Percentiles rank a stretch among this genome's conserved stretches.
These are phyloP conservation scores for Gorsachius goisagi DNA, from an alignment of 2,113 vertebrate genomes.

Conservation along the genomic window DNA sequence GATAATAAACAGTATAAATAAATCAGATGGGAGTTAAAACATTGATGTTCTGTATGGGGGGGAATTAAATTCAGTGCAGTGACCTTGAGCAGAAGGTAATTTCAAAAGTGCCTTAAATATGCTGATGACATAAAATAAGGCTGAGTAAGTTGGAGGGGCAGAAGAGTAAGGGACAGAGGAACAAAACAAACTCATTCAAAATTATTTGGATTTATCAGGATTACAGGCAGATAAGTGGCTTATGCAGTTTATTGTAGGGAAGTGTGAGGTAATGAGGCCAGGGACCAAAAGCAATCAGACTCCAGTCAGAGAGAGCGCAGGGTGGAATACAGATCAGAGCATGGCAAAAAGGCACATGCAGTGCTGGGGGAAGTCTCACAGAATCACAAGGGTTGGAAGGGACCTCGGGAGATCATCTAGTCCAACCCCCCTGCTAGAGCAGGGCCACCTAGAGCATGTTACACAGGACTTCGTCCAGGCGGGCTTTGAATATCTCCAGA, in stretches of 20 bases:
- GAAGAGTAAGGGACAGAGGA: neutral
- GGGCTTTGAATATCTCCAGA: no score
- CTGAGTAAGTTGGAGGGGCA: neutral
- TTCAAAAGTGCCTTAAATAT: slow-evolving; percentile 14
- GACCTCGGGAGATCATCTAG: no score
- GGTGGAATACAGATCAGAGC: neutral
- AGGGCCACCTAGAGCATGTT: no score
- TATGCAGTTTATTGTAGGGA: neutral
- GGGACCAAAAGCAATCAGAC: neutral
- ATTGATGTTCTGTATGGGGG: neutral
- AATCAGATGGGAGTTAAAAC: slow-evolving; percentile 34
- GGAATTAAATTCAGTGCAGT: neutral
- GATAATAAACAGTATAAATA: slow-evolving; percentile 38
- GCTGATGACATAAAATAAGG: neutral
- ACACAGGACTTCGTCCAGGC: no score
- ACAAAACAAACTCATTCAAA: neutral
- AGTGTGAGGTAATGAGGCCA: neutral
- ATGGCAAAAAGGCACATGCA: neutral
- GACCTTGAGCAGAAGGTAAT: neutral
- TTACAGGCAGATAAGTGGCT: neutral
- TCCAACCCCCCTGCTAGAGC: no score
- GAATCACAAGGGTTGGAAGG: no score
- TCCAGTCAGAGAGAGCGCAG: neutral
- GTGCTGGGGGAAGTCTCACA: neutral
- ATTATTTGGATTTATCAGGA: neutral